These are phyloP conservation scores for Bombyx mori DNA, from an alignment of 1,140 invertebrate genomes.

Conservation along the genomic window ASM3026992v2 NC_085129.1:16193001-16193500, in stretches of 20 bases:
- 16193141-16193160: not conserved
- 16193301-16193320: constrained; percentile 55
- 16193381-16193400: constrained; percentile 21
- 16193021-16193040: too few species aligned
- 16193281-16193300: constrained; percentile 26
- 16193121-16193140: too few species aligned
- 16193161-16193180: not conserved
- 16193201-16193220: too few species aligned
- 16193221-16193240: too few species aligned
- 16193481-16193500: not conserved
- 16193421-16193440: constrained; percentile 28
- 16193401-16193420: constrained; percentile 20
- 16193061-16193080: too few species aligned
- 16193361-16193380: not conserved
- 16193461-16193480: not conserved
- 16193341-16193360: constrained; percentile 36
- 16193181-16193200: too few species aligned
- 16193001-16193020: too few species aligned
- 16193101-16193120: too few species aligned
- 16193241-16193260: too few species aligned
- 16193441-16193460: constrained; percentile 30
- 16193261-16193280: not conserved
- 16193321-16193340: constrained; percentile 51
- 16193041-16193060: too few species aligned
- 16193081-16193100: too few species aligned